Base-by-base conservation (phyloP, 2,888 invertebrate species). In the Caenorhabditis sp. region DNA sequence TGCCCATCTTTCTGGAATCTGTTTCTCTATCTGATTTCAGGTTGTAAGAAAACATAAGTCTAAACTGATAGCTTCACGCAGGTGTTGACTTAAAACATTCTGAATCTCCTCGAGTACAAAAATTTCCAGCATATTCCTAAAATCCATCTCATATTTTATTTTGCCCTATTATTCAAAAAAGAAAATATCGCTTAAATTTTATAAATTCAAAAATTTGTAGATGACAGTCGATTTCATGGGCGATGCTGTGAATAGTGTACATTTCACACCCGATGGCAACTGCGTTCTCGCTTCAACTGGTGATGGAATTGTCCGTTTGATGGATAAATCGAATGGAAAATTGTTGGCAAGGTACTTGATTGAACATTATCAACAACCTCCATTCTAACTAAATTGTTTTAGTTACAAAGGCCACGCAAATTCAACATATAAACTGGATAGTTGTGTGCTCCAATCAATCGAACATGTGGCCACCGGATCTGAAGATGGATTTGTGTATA, bases 201-300 rank as follows among this genome's bases (percentile, higher is more conserved):
- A n/a, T n/a, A n/a, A n/a, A n/a, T n/a, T n/a, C n/a, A n/a, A n/a
- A n/a, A n/a, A n/a, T n/a, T n/a, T n/a, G n/a, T n/a, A 83, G 83
- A 77, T 81, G 77, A 91, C 91, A 65, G 91, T 92, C 0, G 97
- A 97, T 89, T 93, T 92, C 87, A 91, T 95, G 62, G 95, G 94
- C 77, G 86, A 84, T 10, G 70, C 95, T 1, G 91, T 96, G 1
- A 94, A 94, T 0, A 93, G 92, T 86, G 93, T 93, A 0, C 92
- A 91, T 73, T 91, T 96, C 82, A 95, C 96, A 0, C 92, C 93
- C 81, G 99, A 99, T 88, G 94, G 93, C 0, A 96, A 97, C 86
- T 97, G 97, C 87, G 90, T 94, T 71, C 90, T 99, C 21, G 91
- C 92, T 0, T 93, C 94, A 81, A 93, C 94, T 81, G 91, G 93